Evolutionary conservation across 2,797 vertebrate species (phyloP).

Genomic region (Melanotaenia nigrans): DNA sequence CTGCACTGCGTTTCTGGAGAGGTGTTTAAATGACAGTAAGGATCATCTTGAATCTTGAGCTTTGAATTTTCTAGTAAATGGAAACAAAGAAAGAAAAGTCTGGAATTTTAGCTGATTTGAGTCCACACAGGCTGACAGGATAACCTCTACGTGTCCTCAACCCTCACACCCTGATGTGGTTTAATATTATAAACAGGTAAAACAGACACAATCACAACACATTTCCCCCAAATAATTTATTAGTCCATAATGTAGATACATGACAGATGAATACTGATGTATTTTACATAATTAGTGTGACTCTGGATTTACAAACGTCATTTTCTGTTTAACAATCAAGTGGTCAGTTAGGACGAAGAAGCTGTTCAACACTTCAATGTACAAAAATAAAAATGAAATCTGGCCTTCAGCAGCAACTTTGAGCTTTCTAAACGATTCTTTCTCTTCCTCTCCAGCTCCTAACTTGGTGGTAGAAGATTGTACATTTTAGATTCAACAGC

Average conservation of each 20-base stretch:
- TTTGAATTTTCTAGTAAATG: too few species aligned
- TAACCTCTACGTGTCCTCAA: too few species aligned
- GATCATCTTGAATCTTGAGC: too few species aligned
- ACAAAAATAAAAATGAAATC: conserved; percentile 44
- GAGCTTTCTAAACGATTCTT: background rate
- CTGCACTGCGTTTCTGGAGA: too few species aligned
- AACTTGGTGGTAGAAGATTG: background rate
- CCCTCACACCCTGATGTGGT: too few species aligned
- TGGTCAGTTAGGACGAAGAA: conserved; percentile 48
- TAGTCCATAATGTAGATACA: conserved; percentile 54
- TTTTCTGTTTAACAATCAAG: conserved; percentile 62
- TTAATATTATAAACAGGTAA: too few species aligned
- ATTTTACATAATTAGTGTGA: conserved; percentile 53
- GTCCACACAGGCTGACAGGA: too few species aligned
- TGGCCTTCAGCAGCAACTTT: conserved; percentile 38
- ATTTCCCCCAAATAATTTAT: conserved; percentile 70
- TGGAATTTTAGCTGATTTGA: too few species aligned
- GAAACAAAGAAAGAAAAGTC: too few species aligned
- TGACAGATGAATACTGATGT: conserved; percentile 57
- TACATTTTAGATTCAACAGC: background rate
- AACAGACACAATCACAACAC: background rate
- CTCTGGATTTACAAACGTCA: conserved; percentile 11
- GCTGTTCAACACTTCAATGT: conserved; percentile 21
- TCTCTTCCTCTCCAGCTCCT: background rate
- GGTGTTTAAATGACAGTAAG: too few species aligned